Base-by-base conservation (phyloP, 2,113 vertebrate genomes). In the Callipepla squamata region DNA sequence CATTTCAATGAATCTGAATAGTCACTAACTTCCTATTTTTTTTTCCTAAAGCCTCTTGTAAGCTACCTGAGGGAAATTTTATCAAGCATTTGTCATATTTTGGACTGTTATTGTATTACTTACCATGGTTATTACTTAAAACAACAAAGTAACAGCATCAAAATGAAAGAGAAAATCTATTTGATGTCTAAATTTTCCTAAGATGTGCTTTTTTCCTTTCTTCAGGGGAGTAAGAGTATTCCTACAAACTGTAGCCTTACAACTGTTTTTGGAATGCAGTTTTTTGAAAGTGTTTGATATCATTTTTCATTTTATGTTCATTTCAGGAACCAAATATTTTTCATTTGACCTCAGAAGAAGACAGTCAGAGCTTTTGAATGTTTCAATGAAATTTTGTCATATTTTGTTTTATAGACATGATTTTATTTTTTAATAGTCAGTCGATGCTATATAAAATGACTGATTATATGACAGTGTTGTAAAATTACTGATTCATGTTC, bases 171-270 rank as follows among this genome's bases (percentile, higher is more conserved):
- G 10, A 22, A 75, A 69, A 2, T 2, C 3, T 62, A 4, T 67
- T 78, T 84, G 8, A 2, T 76, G 4, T 69, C 55, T 83, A 55
- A 13, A 36, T 16, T 84, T 89, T 7, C 5, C 9, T 47, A 79
- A 47, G 2, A 70, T 6, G 4, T 25, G 6, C 0, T 13, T 57
- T 50, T 62, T 44, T 30, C 6, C 3, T 22, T 44, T 89, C 17
- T 59, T 90, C 10, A 34, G 50, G 14, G 2, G 58, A 21, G 21
- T 48, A 78, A 81, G 45, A 62, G 2, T 3, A 50, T 57, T 77
- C 30, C n/a, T 2, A 16, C 9, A 66, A 40, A 76, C 17, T 3
- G 9, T 45, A n/a, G 6, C 6, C 7, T 40, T n/a, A 21, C 2
- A 80, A 72, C 48, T 36, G 3, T 3, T 65, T 90, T 66, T 68